A percentile compares a stretch with the other conserved stretches of the same genome.
phyloP scores from a whole-genome alignment of 2,113 vertebrate species.

The Coturnix japonica region DNA sequence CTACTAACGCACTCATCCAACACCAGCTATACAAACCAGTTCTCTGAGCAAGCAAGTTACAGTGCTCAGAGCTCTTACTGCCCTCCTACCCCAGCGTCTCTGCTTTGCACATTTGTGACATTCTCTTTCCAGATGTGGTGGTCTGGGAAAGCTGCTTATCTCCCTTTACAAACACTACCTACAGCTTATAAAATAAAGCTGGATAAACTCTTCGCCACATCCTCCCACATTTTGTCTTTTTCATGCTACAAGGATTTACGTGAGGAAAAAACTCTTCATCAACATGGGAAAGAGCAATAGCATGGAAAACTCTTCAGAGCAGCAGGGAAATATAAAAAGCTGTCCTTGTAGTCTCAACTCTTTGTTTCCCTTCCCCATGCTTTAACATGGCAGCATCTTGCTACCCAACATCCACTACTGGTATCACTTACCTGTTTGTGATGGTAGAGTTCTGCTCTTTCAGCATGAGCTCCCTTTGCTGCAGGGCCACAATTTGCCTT shows the following conservation, averaged over 20 bases:
- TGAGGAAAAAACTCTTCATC: background rate
- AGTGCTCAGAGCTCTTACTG: background rate
- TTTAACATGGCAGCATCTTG: background rate
- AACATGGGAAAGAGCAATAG: background rate
- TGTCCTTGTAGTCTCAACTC: background rate
- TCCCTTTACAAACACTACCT: background rate
- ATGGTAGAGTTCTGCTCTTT: slow-evolving; percentile 90
- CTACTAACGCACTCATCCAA: background rate
- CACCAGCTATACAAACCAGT: background rate
- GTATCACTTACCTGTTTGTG: slow-evolving; percentile 83
- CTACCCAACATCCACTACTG: background rate
- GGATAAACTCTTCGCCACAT: background rate
- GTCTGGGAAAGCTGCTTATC: background rate
- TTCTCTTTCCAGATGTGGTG: background rate
- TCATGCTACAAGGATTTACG: background rate
- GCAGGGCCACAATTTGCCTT: slow-evolving; percentile 89
- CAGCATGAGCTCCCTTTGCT: slow-evolving; percentile 89
- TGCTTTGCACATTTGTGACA: background rate
- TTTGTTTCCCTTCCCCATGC: background rate
- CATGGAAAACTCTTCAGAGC: background rate
- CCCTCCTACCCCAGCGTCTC: background rate
- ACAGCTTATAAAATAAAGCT: background rate
- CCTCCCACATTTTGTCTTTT: background rate
- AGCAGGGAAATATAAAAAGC: background rate
- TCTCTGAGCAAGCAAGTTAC: background rate